Evolutionary conservation across 2,113 vertebrate species (phyloP).

Genomic region (Passer domesticus): DNA sequence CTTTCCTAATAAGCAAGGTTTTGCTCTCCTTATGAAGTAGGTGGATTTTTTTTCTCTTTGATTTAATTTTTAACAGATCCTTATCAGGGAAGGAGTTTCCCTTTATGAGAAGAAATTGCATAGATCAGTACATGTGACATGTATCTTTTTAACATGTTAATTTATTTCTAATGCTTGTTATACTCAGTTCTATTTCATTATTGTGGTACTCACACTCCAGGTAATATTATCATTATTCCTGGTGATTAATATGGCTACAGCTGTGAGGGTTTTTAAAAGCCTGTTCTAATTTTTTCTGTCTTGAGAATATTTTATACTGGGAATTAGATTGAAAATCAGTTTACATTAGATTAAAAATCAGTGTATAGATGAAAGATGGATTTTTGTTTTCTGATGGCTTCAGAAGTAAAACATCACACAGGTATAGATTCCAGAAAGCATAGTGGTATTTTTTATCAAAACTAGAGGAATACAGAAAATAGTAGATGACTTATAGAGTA

Average conservation of each 20-base stretch:
- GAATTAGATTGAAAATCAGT: constrained; percentile 60
- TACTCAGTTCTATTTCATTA: constrained; percentile 52
- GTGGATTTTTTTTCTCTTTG: background rate
- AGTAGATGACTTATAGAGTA: background rate
- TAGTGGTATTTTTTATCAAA: constrained; percentile 8
- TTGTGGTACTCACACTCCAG: constrained; percentile 1
- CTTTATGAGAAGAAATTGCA: background rate
- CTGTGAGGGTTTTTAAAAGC: background rate
- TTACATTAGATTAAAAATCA: constrained; percentile 57
- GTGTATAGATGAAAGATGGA: background rate
- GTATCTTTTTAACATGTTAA: constrained; percentile 2
- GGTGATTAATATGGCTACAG: constrained; percentile 49
- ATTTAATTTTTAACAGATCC: background rate
- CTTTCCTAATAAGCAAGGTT: constrained; percentile 1
- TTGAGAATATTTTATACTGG: constrained; percentile 43
- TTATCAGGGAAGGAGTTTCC: background rate
- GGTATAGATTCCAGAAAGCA: background rate
- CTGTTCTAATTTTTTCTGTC: constrained; percentile 53
- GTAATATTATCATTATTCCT: constrained; percentile 37
- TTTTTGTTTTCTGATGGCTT: background rate
- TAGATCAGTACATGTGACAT: background rate
- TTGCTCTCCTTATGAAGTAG: background rate
- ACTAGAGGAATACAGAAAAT: constrained; percentile 18
- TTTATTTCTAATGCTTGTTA: constrained; percentile 48
- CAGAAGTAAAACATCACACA: background rate